Conservation (phyloP, 2,888 invertebrate genomes). For the Apocheima hispidaria region DNA sequence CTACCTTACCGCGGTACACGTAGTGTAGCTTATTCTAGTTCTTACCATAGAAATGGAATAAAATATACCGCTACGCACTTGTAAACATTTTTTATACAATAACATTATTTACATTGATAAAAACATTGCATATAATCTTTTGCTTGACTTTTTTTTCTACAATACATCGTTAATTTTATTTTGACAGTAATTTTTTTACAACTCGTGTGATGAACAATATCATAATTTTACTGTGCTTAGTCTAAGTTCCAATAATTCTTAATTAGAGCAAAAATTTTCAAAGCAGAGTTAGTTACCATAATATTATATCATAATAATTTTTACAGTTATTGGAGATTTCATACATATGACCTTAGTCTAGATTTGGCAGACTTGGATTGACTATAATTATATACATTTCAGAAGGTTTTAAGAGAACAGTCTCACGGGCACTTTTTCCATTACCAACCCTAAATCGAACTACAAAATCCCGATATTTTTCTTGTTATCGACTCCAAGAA, state of each 20-base stretch:
- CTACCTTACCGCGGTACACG: too few relatives aligned
- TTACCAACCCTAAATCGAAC: too few relatives aligned
- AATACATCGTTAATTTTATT: slow-evolving; percentile 38
- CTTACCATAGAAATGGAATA: slow-evolving; percentile 10
- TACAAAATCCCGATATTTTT: too few relatives aligned
- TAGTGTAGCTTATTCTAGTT: too few relatives aligned
- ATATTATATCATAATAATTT: background rate
- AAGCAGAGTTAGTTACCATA: background rate
- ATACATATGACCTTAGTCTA: slow-evolving; percentile 14
- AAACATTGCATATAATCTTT: slow-evolving; percentile 55
- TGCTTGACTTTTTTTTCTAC: slow-evolving; percentile 44
- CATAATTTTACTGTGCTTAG: background rate
- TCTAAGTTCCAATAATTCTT: background rate
- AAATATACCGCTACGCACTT: slow-evolving; percentile 70
- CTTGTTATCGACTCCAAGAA: too few relatives aligned
- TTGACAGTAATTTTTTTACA: slow-evolving; percentile 20
- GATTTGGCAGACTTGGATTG: slow-evolving; percentile 30
- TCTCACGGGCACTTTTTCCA: too few relatives aligned
- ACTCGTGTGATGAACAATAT: background rate
- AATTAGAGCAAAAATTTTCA: background rate
- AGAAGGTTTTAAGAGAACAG: slow-evolving; percentile 17
- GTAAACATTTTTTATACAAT: slow-evolving; percentile 62
- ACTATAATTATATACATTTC: slow-evolving; percentile 30
- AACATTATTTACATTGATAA: slow-evolving; percentile 59
- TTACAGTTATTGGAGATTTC: slow-evolving; percentile 11